Conservation (phyloP, 2,888 invertebrate genomes). For the Oscheius onirici region DNA sequence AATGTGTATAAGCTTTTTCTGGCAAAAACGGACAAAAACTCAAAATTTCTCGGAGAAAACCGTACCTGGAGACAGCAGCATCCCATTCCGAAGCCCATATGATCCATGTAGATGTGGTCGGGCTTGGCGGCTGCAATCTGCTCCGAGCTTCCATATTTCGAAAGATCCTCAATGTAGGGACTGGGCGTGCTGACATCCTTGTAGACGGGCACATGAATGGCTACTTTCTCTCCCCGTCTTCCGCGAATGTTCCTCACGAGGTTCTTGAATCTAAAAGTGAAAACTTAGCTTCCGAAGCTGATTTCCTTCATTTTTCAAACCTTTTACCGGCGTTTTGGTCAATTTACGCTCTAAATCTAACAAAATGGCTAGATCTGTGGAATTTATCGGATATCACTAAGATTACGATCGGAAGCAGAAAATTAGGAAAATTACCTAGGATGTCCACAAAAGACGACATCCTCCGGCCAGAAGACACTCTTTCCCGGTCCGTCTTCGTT, state of each 20-base stretch:
- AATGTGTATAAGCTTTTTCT: too few species aligned
- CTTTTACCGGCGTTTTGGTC: too few species aligned
- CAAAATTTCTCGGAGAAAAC: too few species aligned
- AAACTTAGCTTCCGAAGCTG: too few species aligned
- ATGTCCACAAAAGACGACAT: conserved; percentile 92
- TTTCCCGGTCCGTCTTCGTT: conserved; percentile 82
- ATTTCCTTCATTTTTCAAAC: too few species aligned
- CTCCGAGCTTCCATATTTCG: conserved; percentile 55
- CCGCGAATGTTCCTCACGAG: conserved; percentile 90
- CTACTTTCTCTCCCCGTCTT: conserved; percentile 91
- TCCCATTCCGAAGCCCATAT: conserved; percentile 99
- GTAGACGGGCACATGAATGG: conserved; percentile 92
- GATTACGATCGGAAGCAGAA: background rate
- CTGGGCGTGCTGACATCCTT: conserved; percentile 85
- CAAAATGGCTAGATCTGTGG: too few species aligned
- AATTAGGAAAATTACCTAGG: too few species aligned
- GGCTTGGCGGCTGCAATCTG: conserved; percentile 79
- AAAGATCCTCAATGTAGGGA: conserved; percentile 77
- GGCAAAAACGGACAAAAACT: too few species aligned
- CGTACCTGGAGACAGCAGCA: conserved; percentile 76
- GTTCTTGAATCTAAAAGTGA: conserved; percentile 77
- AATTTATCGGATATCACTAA: too few species aligned
- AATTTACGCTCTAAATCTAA: too few species aligned
- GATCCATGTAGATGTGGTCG: conserved; percentile 96
- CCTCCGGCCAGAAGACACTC: conserved; percentile 89